Conservation (phyloP, 1,140 invertebrate genomes). For the Schlechtendalia chinensis region DNA sequence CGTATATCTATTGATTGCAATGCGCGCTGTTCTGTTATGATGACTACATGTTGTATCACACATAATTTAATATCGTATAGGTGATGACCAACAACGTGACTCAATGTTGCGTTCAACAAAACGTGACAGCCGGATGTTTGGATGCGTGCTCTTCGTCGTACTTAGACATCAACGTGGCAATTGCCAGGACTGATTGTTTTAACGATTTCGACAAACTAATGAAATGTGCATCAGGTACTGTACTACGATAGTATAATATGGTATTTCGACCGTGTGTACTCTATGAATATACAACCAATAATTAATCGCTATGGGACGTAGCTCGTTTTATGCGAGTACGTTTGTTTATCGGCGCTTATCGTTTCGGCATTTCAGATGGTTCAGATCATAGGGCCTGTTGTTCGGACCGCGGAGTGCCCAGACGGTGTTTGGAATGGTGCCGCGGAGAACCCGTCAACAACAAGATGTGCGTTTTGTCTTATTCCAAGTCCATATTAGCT, state of each 20-base stretch:
- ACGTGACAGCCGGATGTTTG: slow-evolving; percentile 70
- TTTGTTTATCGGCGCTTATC: too few relatives aligned
- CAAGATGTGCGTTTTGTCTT: slow-evolving; percentile 68
- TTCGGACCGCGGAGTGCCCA: slow-evolving; percentile 69
- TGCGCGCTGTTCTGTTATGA: not conserved
- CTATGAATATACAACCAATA: too few relatives aligned
- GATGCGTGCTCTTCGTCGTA: slow-evolving; percentile 78
- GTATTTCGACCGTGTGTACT: too few relatives aligned
- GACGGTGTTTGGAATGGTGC: slow-evolving; percentile 74
- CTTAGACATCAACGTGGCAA: slow-evolving; percentile 75
- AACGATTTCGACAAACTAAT: slow-evolving; percentile 80
- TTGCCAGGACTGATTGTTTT: slow-evolving; percentile 74
- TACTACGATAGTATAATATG: too few relatives aligned
- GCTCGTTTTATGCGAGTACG: too few relatives aligned
- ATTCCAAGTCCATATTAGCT: slow-evolving; percentile 71
- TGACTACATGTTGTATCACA: not conserved
- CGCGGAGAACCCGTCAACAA: slow-evolving; percentile 65
- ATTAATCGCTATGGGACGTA: too few relatives aligned
- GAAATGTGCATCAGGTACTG: slow-evolving; percentile 73
- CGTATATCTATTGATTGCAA: not conserved
- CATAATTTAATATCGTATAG: slow-evolving; percentile 51
- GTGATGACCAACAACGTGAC: slow-evolving; percentile 67
- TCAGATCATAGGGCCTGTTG: slow-evolving; percentile 77
- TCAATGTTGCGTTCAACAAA: slow-evolving; percentile 73
- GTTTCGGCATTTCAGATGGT: slow-evolving; percentile 57